These are phyloP conservation scores for Uria aalge DNA, from an alignment of 2,113 vertebrate species.

Conservation along the genomic window DNA sequence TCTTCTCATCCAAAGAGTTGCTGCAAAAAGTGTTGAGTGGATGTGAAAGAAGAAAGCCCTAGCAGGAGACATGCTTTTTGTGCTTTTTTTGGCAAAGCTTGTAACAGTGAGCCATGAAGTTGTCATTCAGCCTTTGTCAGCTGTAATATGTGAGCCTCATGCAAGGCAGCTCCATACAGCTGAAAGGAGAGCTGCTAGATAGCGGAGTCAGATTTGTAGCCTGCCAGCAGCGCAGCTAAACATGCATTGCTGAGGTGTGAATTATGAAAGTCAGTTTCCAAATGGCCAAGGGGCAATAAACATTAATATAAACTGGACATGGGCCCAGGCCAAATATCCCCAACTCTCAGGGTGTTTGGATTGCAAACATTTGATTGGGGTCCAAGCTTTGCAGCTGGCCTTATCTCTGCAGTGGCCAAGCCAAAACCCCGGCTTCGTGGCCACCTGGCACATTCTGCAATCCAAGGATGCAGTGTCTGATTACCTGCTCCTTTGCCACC, in stretches of 20 bases:
- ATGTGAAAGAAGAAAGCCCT: conserved; percentile 2
- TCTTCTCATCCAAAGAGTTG: neutral
- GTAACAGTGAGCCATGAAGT: neutral
- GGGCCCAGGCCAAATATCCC: neutral
- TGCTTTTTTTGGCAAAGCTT: conserved; percentile 1
- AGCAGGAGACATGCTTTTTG: neutral
- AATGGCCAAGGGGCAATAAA: conserved; percentile 37
- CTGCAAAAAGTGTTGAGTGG: neutral
- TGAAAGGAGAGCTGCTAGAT: neutral
- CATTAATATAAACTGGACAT: conserved; percentile 20
- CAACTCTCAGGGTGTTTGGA: neutral
- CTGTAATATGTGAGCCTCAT: neutral
- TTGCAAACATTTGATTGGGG: conserved; percentile 19
- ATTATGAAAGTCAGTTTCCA: conserved; percentile 27
- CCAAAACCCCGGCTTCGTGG: neutral
- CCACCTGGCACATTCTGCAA: conserved; percentile 26
- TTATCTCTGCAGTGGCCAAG: conserved; percentile 51
- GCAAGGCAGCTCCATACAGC: neutral
- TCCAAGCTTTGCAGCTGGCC: conserved; percentile 58
- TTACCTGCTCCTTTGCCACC: conserved; percentile 8
- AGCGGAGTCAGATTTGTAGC: neutral
- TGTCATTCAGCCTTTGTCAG: neutral
- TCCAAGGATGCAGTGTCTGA: neutral
- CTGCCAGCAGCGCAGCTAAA: neutral
- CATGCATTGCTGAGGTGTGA: conserved; percentile 1